Conservation (phyloP, 2,888 invertebrate genomes). For the Cryptus viduatorius region DNA sequence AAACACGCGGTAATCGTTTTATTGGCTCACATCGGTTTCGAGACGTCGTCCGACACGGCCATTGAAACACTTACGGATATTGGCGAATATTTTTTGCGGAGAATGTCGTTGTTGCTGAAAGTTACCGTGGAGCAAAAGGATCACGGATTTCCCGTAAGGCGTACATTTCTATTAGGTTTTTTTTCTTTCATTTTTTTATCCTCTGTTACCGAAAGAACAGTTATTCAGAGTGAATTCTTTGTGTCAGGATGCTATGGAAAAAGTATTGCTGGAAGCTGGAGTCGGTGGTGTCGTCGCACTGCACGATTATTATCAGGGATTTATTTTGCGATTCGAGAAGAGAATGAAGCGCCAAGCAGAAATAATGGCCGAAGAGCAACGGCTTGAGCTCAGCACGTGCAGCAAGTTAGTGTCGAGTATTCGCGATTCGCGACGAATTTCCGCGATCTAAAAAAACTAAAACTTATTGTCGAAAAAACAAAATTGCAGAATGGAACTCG, state of each 20-base stretch:
- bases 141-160: constrained; percentile 86
- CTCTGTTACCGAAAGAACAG: not conserved
- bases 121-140: constrained; percentile 86
- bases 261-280: constrained; percentile 88
- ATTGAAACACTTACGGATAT: constrained; percentile 86
- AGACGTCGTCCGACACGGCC: constrained; percentile 85
- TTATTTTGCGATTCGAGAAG: constrained; percentile 79
- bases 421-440: not conserved
- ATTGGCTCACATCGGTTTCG: constrained; percentile 86
- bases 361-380: constrained; percentile 79
- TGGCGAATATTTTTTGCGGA: constrained; percentile 85
- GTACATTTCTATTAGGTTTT: not conserved
- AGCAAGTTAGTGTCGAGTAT: constrained; percentile 73
- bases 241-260: constrained; percentile 87
- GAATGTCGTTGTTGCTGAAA: constrained; percentile 85
- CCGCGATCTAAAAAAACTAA: not conserved
- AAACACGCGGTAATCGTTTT: constrained; percentile 85
- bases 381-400: constrained; percentile 76
- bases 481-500: constrained; percentile 79
- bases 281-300: constrained; percentile 87
- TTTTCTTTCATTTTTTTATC: constrained; percentile 2
- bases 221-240: constrained; percentile 38
- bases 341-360: constrained; percentile 79
- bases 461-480: constrained; percentile 3
- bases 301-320: constrained; percentile 87